Percentiles rank a stretch among this genome's conserved stretches.
phyloP scores from a whole-genome alignment of 2,888 invertebrate species.

The Pardosa pseudoannulata region DNA sequence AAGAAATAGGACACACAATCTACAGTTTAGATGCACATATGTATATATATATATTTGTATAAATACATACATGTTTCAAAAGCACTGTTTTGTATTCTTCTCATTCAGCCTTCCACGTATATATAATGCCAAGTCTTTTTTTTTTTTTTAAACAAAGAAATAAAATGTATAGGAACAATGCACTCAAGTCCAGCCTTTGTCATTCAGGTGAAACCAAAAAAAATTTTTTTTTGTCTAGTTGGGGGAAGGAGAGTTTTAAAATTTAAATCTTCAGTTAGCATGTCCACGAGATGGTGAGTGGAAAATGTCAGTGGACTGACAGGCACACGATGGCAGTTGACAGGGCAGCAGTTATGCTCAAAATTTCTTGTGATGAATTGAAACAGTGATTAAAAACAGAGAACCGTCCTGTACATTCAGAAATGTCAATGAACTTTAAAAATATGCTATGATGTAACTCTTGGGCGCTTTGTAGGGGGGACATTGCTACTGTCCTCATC shows the following conservation, averaged over 20 bases:
- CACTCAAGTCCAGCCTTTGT: background rate
- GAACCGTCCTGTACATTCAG: conserved; percentile 44
- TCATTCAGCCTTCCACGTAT: background rate
- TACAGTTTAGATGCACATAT: background rate
- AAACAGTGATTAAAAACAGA: conserved; percentile 57
- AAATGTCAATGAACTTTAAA: conserved; percentile 29
- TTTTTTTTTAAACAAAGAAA: background rate
- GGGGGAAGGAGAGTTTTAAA: background rate
- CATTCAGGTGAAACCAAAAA: background rate
- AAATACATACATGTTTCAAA: background rate
- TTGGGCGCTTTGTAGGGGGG: conserved; percentile 85
- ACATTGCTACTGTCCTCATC: conserved; percentile 79
- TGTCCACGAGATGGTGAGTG: conserved; percentile 17
- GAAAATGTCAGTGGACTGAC: conserved; percentile 51
- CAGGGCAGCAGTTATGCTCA: conserved; percentile 35
- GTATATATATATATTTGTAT: background rate
- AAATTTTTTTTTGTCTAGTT: background rate
- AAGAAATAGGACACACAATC: background rate
- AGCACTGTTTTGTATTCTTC: background rate
- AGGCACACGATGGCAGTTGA: conserved; percentile 69
- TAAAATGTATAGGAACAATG: conserved; percentile 20
- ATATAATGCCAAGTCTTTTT: background rate
- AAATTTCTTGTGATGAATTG: conserved; percentile 25
- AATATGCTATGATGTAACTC: conserved; percentile 81
- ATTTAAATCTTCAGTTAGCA: background rate